phyloP scores from a whole-genome alignment of 2,113 vertebrate genomes.

The Myiozetetes cayanensis region DNA sequence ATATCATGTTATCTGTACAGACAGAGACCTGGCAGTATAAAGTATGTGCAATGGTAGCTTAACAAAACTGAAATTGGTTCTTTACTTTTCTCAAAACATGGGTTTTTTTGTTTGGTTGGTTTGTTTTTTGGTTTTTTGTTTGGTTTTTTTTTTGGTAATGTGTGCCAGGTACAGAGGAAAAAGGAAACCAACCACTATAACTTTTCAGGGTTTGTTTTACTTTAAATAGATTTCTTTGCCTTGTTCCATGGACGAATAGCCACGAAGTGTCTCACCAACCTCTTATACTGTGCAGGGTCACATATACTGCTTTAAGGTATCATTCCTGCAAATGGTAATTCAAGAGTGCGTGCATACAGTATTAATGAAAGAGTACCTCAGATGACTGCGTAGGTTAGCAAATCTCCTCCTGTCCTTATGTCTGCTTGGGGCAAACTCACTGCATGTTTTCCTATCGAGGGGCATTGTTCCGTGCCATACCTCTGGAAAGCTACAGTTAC shows the following conservation, averaged over 20 bases:
- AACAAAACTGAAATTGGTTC: background rate
- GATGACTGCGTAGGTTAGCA: background rate
- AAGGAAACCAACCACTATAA: background rate
- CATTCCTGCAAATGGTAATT: background rate
- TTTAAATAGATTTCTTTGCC: background rate
- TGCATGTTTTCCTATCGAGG: rapidly evolving
- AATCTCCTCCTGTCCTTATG: background rate
- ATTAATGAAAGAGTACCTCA: background rate
- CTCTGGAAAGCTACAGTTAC: background rate
- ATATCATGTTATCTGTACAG: background rate
- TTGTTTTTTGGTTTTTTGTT: background rate
- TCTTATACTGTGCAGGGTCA: background rate
- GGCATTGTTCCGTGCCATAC: background rate
- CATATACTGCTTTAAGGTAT: background rate
- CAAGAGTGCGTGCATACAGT: background rate
- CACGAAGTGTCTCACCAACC: background rate
- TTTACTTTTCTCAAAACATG: background rate
- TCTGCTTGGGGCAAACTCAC: background rate
- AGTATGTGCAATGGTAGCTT: background rate
- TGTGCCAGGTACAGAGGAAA: background rate
- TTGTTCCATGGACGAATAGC: background rate
- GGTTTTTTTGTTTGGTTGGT: too few relatives aligned
- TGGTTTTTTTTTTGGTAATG: background rate
- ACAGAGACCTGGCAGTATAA: background rate
- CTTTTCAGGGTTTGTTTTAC: background rate